Base-by-base conservation (phyloP, 2,113 vertebrate species). In the Clupea harengus region DNA sequence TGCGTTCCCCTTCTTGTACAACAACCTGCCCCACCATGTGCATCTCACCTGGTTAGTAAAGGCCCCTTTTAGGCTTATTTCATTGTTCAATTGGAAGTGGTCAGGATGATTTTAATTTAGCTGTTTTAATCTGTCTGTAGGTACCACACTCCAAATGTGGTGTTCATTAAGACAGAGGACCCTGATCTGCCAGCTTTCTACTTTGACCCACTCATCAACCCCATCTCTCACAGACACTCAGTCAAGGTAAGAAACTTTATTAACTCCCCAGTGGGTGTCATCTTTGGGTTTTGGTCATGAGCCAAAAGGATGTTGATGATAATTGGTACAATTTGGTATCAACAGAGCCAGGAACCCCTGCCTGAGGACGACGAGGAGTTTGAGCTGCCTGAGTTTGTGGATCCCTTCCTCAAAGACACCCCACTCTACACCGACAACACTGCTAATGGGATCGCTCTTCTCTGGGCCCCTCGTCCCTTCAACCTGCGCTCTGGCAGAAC, bases 151-250 rank as follows among this genome's bases (percentile, higher is more conserved):
- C 99, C 99, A 4, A 99, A 99, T 0, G 98, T 99, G 32, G 98
- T 99, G 64, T 99, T 99, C 89, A 99, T 99, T 92, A 99, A 99
- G 93, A 99, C 98, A 0, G 98, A 99, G 91, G 99, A 99, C 94
- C 99, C 99, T 13, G 99, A 99, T 92, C 94, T 99, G 82, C 99
- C 99, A 11, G 99, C 99, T 2, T 99, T 99, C 93, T 99, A 99
- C 94, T 99, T 99, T 0, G 99, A 99, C 85, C 99, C 99, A 0
- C 93, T 99, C 88, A 99, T 99, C 93, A 99, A 99, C 90, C 98
- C 98, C 39, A 99, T 99, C 89, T 99, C 99, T 67, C 98, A 99
- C 91, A 96, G 99, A 85, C 99, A 99, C 88, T 99, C 99, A 17
- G 97, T 99, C 86, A 99, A 99, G 95, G 99, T 98, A 90, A 91